phyloP scores from a whole-genome alignment of 2,797 vertebrate species.

The Takifugu rubripes region DNA sequence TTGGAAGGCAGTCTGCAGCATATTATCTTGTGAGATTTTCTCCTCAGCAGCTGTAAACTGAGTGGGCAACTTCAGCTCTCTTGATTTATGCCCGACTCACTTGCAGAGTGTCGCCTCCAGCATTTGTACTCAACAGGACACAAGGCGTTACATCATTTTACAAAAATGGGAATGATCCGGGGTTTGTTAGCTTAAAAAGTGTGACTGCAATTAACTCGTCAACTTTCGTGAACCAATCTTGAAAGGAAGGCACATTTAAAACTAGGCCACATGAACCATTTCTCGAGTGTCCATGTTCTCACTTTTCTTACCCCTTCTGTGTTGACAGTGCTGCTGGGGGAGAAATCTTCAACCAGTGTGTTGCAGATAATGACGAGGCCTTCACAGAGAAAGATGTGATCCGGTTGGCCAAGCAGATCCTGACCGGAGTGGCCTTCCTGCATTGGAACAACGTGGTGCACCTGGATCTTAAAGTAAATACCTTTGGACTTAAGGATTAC shows the following conservation, averaged over 20 bases:
- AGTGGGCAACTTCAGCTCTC: constrained; percentile 8
- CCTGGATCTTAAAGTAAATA: constrained; percentile 81
- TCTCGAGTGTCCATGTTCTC: constrained; percentile 5
- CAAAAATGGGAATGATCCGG: constrained; percentile 19
- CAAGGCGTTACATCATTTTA: constrained; percentile 25
- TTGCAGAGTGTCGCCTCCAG: constrained; percentile 31
- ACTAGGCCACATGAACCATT: too few relatives aligned
- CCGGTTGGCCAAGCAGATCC: constrained; percentile 79
- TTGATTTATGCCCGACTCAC: constrained; percentile 32
- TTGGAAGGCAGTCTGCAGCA: constrained; percentile 6
- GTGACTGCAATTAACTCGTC: constrained; percentile 26
- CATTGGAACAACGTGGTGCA: constrained; percentile 81
- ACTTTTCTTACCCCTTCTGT: constrained; percentile 40
- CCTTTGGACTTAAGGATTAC: constrained; percentile 9
- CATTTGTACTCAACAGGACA: constrained; percentile 38
- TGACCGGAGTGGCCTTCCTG: constrained; percentile 77
- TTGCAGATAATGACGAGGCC: constrained; percentile 80
- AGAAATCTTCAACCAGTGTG: constrained; percentile 84
- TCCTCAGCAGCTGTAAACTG: constrained; percentile 26
- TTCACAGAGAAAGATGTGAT: constrained; percentile 83
- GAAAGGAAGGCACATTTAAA: constrained; percentile 45
- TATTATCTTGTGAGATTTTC: constrained; percentile 19
- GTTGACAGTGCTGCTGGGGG: constrained; percentile 79
- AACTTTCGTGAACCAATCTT: constrained; percentile 3
- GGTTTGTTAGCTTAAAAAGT: constrained; percentile 9